Base-by-base conservation (phyloP, 2,888 invertebrate species). In the Conops quadrifasciatus region DNA sequence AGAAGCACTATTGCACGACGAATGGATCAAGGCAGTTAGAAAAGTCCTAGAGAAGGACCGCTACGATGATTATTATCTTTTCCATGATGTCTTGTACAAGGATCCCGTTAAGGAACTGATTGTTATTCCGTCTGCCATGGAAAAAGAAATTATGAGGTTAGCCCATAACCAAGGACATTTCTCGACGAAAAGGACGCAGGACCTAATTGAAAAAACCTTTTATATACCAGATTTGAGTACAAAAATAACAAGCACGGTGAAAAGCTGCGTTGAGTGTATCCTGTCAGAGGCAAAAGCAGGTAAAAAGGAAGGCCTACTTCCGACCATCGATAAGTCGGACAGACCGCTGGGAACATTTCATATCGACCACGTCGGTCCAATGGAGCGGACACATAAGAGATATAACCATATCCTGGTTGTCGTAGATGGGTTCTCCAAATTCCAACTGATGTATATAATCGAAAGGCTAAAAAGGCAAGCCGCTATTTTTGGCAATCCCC, bases 121-220 rank as follows among this genome's bases (percentile, higher is more conserved):
- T 11, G 80, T 82, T 0, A 77, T 85, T 24, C 85, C 85, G 0
- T 78, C 75, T 26, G 24, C 26, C 5, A 80, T 86, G 81, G 72
- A 67, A 9, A 59, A 70, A 1, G 80, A 84, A 70, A 77, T 86
- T 1, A 84, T 86, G 3, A 75, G 74, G 49, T 77, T 71, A 16
- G 75, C 76, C 0, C 84, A 85, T 72, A 80, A 80, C 45, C 75
- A 76, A 36, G 82, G 84, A 53, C 83, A 84, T 77, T 84, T 84
- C 75, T 75, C 74, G 0, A 73, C 71, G 11, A 78, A 72, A 21
- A 83, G 80, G 63, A 80, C 74, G 0, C 75, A 71, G 19, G 77
- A 81, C 26, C n/a, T 72, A 1, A 59, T 83, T 4, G 74, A 69
- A 19, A 75, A 75, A 63, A 78, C 81, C 2, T 83, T 78, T 67